phyloP scores from a whole-genome alignment of 2,888 invertebrate species.

The Byasa hedistus region DNA sequence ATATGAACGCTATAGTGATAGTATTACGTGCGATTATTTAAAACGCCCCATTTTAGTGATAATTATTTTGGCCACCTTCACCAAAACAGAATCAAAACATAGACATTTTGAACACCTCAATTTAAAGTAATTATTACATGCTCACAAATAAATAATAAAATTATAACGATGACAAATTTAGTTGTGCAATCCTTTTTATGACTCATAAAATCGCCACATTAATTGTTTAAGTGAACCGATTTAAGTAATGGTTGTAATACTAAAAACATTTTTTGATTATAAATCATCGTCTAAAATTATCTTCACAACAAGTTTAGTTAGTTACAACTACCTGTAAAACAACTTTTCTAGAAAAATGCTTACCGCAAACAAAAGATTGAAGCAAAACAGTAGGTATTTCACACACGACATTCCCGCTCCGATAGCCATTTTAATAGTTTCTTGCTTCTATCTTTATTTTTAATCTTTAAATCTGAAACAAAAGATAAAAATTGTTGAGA shows the following conservation, averaged over 20 bases:
- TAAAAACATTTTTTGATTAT: not conserved
- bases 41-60: too few relatives aligned
- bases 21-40: too few relatives aligned
- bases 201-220: not conserved
- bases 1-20: too few relatives aligned
- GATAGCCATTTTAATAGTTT: conserved; percentile 81
- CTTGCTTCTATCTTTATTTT: conserved; percentile 52
- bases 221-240: not conserved
- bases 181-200: not conserved
- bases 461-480: conserved; percentile 60
- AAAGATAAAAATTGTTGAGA: conserved; percentile 53
- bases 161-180: not conserved
- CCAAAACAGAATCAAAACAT: too few relatives aligned
- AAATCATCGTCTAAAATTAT: not conserved
- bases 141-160: too few relatives aligned
- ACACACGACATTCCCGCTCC: conserved; percentile 91
- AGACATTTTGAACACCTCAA: too few relatives aligned
- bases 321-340: not conserved
- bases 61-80: too few relatives aligned
- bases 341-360: conserved; percentile 59
- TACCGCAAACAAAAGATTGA: conserved; percentile 94
- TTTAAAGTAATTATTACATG: too few relatives aligned
- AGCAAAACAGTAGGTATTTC: conserved; percentile 92
- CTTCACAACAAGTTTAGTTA: not conserved
- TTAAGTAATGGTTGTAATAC: not conserved